Conservation (phyloP, 2,888 invertebrate species). For the Raillietiella orientalis region DNA sequence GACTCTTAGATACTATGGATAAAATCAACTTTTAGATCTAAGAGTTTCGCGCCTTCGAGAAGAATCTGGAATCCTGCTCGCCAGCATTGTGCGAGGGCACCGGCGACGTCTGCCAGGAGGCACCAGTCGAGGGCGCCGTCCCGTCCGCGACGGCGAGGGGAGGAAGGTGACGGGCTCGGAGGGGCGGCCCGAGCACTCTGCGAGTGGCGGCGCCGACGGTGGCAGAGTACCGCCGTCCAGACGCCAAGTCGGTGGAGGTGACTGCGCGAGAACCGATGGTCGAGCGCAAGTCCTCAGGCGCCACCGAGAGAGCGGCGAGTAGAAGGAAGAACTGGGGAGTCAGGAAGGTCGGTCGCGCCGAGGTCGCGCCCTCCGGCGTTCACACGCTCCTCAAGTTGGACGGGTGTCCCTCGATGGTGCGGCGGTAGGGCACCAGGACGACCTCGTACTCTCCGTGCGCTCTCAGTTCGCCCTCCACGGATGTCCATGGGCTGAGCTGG, state of each 20-base stretch:
- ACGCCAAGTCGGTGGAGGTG: slow-evolving; percentile 42
- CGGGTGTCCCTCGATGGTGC: slow-evolving; percentile 54
- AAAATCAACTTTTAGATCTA: too few relatives aligned
- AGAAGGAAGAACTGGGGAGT: too few relatives aligned
- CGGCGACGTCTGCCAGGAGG: too few relatives aligned
- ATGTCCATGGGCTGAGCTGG: slow-evolving; percentile 28
- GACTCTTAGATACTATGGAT: too few relatives aligned
- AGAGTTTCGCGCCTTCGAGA: too few relatives aligned
- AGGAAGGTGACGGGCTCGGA: slow-evolving; percentile 32
- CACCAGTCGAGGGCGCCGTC: not conserved
- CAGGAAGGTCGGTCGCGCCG: too few relatives aligned
- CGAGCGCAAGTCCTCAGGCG: slow-evolving; percentile 51
- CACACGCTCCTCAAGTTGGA: slow-evolving; percentile 48
- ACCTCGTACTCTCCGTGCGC: slow-evolving; percentile 70
- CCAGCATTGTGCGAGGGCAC: too few relatives aligned
- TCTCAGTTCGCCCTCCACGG: slow-evolving; percentile 41
- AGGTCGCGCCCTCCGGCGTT: slow-evolving; percentile 60
- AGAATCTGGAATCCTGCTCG: too few relatives aligned
- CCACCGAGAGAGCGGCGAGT: slow-evolving; percentile 37
- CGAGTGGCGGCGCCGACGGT: slow-evolving; percentile 50
- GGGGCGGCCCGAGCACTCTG: slow-evolving; percentile 45
- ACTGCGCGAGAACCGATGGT: slow-evolving; percentile 45
- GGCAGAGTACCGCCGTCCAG: slow-evolving; percentile 47
- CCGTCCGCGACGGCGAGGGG: slow-evolving; percentile 13
- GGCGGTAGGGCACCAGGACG: slow-evolving; percentile 67